phyloP scores from a whole-genome alignment of 2,113 vertebrate species.

The Nanger granti region DNA sequence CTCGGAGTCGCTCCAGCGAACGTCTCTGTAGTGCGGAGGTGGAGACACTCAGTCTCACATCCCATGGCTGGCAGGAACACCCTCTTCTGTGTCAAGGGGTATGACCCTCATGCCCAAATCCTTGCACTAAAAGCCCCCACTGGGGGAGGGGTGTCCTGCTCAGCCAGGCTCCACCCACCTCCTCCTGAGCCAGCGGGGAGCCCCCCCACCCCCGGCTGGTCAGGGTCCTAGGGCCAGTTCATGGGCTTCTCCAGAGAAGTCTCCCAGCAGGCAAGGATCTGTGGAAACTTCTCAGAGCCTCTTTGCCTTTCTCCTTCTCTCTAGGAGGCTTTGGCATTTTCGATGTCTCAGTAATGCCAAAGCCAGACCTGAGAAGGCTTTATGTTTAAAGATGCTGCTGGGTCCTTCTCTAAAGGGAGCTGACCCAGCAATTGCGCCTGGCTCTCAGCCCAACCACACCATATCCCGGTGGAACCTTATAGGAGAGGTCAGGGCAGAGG shows the following conservation, averaged over 20 bases:
- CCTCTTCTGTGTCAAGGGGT: neutral
- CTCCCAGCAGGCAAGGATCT: rapidly evolving
- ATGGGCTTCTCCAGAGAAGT: neutral
- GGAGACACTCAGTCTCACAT: neutral
- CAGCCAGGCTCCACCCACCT: neutral
- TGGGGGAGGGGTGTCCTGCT: neutral
- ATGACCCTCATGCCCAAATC: neutral
- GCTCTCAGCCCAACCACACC: neutral
- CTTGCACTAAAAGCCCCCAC: neutral
- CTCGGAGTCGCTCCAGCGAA: neutral
- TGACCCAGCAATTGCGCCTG: neutral
- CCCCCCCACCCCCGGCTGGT: rapidly evolving
- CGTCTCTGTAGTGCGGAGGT: rapidly evolving
- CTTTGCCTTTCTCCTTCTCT: neutral
- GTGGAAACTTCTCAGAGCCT: neutral
- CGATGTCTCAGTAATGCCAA: neutral
- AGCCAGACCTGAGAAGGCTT: neutral
- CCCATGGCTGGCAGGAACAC: neutral
- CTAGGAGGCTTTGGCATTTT: neutral
- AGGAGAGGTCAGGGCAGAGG: neutral
- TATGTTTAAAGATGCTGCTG: neutral
- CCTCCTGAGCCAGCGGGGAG: neutral
- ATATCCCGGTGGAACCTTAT: neutral
- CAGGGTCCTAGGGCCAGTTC: neutral
- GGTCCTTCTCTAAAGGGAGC: neutral